Percentiles rank a stretch among this genome's conserved stretches.
Evolutionary conservation across 2,888 invertebrate species (phyloP).

Genomic region (Acleris cristana): DNA sequence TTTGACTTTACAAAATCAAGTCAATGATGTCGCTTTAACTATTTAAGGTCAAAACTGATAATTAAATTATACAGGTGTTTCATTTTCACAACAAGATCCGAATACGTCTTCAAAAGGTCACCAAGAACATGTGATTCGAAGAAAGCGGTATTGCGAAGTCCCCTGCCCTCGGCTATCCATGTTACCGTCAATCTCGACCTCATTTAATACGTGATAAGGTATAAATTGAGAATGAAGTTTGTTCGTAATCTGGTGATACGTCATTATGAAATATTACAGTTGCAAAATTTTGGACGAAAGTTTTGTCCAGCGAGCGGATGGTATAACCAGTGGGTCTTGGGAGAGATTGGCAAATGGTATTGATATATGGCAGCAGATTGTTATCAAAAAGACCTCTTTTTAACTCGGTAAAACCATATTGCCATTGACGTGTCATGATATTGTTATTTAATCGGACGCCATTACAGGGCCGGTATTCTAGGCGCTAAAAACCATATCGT

Average conservation of each 20-base stretch:
- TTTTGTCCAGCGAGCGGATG: conserved; percentile 4
- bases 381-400: too few relatives aligned
- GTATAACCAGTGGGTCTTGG: conserved; percentile 10
- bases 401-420: too few relatives aligned
- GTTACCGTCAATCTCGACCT: conserved; percentile 15
- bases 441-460: too few relatives aligned
- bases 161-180: conserved; percentile 14
- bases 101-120: conserved; percentile 28
- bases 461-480: too few relatives aligned
- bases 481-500: too few relatives aligned
- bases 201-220: conserved; percentile 16
- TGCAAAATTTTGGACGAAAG: conserved; percentile 33
- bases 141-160: conserved; percentile 25
- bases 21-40: not conserved
- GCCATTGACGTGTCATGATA: too few relatives aligned
- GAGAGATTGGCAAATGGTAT: not conserved
- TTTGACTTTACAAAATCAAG: too few relatives aligned
- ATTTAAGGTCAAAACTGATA: not conserved
- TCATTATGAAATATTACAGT: conserved; percentile 28
- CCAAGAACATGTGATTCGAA: conserved; percentile 20
- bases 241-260: conserved; percentile 18
- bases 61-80: conserved; percentile 17
- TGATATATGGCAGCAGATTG: too few relatives aligned
- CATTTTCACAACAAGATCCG: conserved; percentile 8
- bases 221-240: conserved; percentile 9